Base-by-base conservation (phyloP, 1,140 invertebrate species). In the Thaumetopoea pityocampa region DNA sequence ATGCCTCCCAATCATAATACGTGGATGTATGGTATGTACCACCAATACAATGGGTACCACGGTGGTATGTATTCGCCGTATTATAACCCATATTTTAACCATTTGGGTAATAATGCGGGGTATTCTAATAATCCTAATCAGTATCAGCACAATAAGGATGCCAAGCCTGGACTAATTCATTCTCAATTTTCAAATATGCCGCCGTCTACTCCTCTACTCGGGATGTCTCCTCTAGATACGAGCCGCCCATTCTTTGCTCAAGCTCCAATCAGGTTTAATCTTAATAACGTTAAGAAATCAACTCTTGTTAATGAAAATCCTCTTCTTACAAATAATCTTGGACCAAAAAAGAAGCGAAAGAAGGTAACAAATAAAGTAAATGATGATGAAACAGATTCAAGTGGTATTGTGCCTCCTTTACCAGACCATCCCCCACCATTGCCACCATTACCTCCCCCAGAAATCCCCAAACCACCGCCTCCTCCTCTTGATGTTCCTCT, bases 331-430 rank as follows among this genome's bases (percentile, higher is more conserved):
- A 90, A 86, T 46, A 89, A 87, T 43, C 88, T 87, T 27, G 86
- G 85, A 11, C 85, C 88, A 4, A 93, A 93, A 84, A 93, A 92
- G 79, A 93, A 92, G 67, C 88, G 91, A 40, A 93, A 92, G 71
- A 88, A 87, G 53, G 8, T 15, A 91, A 90, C 50, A 91, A 92
- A 90, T 67, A 87, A 87, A 67, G 71, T 88, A 71, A 79, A 85
- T 71, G 83, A 88, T 52, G 76, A 85, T 76, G 72, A 83, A 61
- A 70, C 69, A 50, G 63, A 24, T 51, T 44, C 42, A 45, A 65
- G 52, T 52, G 44, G 17, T 74, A 80, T 56, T 34, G 73, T 63
- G 70, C 90, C 90, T n/a, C 86, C 90, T 41, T 83, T 90, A 17
- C 90, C 89, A 11, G 82, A 86, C 11, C 85, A 87, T 54, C 83